phyloP scores from a whole-genome alignment of 1,140 invertebrate genomes.

The Apis florea region DNA sequence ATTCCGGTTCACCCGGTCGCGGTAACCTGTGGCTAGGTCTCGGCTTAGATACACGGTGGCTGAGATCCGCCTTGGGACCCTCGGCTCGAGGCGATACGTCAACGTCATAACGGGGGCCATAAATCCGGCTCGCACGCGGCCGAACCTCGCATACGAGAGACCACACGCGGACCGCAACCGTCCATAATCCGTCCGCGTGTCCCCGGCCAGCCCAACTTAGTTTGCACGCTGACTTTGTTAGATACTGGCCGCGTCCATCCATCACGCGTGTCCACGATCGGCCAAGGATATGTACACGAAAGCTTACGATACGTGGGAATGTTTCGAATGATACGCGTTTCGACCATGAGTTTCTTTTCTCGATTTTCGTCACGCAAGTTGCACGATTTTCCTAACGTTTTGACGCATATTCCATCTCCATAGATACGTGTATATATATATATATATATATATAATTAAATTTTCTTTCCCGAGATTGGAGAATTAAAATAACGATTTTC shows the following conservation, averaged over 20 bases:
- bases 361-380: too few species aligned
- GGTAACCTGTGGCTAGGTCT: slow-evolving; percentile 70
- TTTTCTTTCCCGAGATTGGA: too few species aligned
- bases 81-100: slow-evolving; percentile 70
- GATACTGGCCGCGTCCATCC: slow-evolving; percentile 55
- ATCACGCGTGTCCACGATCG: slow-evolving; percentile 20
- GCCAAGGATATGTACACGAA: not conserved
- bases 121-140: slow-evolving; percentile 74
- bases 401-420: too few species aligned
- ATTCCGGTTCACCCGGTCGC: slow-evolving; percentile 67
- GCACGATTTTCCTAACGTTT: too few species aligned
- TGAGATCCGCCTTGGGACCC: slow-evolving; percentile 56
- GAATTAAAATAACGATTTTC: too few species aligned
- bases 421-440: too few species aligned
- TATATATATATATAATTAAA: too few species aligned
- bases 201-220: slow-evolving; percentile 45
- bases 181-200: slow-evolving; percentile 56
- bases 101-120: slow-evolving; percentile 75
- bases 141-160: slow-evolving; percentile 56
- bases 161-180: slow-evolving; percentile 58
- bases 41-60: slow-evolving; percentile 54
- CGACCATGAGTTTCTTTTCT: too few species aligned
- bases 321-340: not conserved
- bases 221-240: slow-evolving; percentile 63
- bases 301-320: slow-evolving; percentile 28